phyloP scores from a whole-genome alignment of 2,797 vertebrate species.

The Amblyraja radiata region DNA sequence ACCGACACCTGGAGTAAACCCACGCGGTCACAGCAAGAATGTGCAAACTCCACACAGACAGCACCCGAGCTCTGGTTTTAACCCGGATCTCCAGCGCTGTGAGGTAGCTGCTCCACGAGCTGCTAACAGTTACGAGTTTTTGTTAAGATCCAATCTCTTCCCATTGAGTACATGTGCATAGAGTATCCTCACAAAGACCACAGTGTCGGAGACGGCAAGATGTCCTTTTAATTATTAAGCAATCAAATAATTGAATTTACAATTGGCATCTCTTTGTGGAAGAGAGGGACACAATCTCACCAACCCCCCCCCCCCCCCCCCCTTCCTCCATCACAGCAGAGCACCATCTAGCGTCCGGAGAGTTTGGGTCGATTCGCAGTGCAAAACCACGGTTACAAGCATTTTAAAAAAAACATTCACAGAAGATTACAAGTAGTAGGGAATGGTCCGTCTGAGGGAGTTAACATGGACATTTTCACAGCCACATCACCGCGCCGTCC shows the following conservation, averaged over 20 bases:
- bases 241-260: background rate
- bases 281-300: background rate
- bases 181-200: too few species aligned
- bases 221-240: constrained; percentile 22
- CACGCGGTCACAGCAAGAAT: too few species aligned
- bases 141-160: background rate
- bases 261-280: background rate
- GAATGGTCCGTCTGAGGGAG: background rate
- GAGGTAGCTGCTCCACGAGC: too few species aligned
- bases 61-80: too few species aligned
- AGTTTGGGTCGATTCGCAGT: background rate
- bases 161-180: background rate
- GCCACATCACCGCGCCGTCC: background rate
- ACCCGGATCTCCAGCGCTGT: too few species aligned
- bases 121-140: too few species aligned
- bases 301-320: background rate
- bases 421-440: background rate
- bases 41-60: too few species aligned
- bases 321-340: background rate
- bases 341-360: too few species aligned
- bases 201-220: background rate
- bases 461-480: background rate
- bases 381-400: background rate
- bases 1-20: too few species aligned
- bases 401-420: background rate